Evolutionary conservation across 2,888 invertebrate genomes (phyloP), one percentile per base, ranked within the genome.

Genomic region (Eilema depressum): DNA sequence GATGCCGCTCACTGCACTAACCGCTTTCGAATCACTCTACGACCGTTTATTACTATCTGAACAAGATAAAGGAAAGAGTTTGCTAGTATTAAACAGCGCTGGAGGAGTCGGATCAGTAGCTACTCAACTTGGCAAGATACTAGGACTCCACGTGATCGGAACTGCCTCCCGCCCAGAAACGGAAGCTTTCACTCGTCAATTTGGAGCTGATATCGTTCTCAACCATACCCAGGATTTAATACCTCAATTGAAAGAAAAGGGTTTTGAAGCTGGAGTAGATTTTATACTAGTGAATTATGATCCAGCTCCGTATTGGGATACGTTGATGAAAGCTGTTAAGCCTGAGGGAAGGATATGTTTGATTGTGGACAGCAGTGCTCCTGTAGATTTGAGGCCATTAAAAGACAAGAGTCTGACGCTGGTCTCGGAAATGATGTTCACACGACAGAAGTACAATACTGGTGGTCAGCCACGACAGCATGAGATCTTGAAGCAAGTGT

Each of bases 81-180:
- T 95, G 12, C 81, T 94, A 66, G 87, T 95, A 33, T 91, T 95
- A 61, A 95, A 94, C 70, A 95, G 94, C 76, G 92, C 90, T 2
- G 94, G 94, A 0, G 95, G 95, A 28, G 94, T 94, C 0, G 95
- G 95, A 0, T 90, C 93, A 7, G 82, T 94, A 0, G 94, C 94
- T 17, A 88, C 92, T 25, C 95, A 95, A 74, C 73, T 94, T 12
- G 93, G 89, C 0, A 92, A 89, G 73, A 87, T 90, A 74, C 78
- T 91, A n/a, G 93, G 93, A 0, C 83, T 95, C 0, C 90, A 86
- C 71, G 93, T 95, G 0, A 93, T 95, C 61, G 95, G 94, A 17
- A 95, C 95, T 7, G 93, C 92, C 7, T 93, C 95, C 3, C 85
- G 94, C 0, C 83, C 86, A 4, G 93, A 93, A 84, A 90, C 91